Percentiles rank a stretch among this genome's conserved stretches.
Evolutionary conservation across 2,888 invertebrate species (phyloP).

Genomic region (Habroteleia sp.): DNA sequence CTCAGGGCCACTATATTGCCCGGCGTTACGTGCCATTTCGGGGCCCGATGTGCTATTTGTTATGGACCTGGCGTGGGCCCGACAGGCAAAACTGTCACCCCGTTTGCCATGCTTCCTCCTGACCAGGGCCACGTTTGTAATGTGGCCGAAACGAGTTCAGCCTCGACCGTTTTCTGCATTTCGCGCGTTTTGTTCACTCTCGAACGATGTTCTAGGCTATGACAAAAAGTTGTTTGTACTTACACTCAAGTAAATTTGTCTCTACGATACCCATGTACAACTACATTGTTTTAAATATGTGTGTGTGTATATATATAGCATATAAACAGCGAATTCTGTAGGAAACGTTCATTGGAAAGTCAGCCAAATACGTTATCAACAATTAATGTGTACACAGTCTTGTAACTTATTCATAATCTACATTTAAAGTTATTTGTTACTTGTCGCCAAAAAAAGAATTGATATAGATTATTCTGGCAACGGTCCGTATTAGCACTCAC

Average conservation of each 20-base stretch:
- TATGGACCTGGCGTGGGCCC: too few species aligned
- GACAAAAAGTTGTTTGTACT: constrained; percentile 57
- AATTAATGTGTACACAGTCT: constrained; percentile 62
- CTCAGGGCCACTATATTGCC: too few species aligned
- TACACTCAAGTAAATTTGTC: constrained; percentile 49
- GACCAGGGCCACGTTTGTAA: too few species aligned
- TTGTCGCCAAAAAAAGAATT: constrained; percentile 27
- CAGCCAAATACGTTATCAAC: constrained; percentile 55
- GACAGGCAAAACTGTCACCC: too few species aligned
- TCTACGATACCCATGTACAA: constrained; percentile 54
- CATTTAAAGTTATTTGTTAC: constrained; percentile 36
- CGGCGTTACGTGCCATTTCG: too few species aligned
- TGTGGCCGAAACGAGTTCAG: too few species aligned
- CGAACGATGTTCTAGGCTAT: constrained; percentile 37
- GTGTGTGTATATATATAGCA: constrained; percentile 52
- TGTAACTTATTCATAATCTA: constrained; percentile 56
- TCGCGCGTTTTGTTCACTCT: constrained; percentile 2
- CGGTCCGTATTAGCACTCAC: constrained; percentile 25
- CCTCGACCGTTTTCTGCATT: constrained; percentile 19
- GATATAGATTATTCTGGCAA: constrained; percentile 12
- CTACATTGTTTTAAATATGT: constrained; percentile 47
- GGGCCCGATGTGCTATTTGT: too few species aligned
- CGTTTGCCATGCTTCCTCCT: too few species aligned
- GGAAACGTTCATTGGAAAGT: constrained; percentile 58
- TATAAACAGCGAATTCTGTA: constrained; percentile 61